Base-by-base conservation (phyloP, 1,140 invertebrate genomes). In the Drosophila santomea region DNA sequence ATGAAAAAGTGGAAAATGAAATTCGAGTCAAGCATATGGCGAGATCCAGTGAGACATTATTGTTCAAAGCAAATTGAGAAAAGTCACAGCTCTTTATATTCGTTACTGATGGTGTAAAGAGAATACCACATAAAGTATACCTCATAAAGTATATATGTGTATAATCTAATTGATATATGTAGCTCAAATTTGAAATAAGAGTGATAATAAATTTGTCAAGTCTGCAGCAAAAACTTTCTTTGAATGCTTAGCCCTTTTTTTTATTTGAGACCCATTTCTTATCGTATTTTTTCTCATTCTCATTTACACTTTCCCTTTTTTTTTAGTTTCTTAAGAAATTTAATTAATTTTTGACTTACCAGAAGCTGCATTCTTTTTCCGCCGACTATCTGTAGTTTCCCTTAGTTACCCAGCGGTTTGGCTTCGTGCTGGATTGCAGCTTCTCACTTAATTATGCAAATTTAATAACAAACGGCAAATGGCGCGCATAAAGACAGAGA, bases 401-500 rank as follows among this genome's bases (percentile, higher is more conserved):
- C 28, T 32, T 32, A 32, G 28, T 32, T 8, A 32, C 28, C 32
- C 28, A 45, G 14, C 51, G 41, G 51, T 44, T 61, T 74, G n/a
- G n/a, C 28, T 52, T 45, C 61, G 62, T 67, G 55, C 57, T 59
- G 60, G 51, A 66, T 72, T 58, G 74, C 55, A 72, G 67, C 67
- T 81, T 81, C 75, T 61, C 82, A 86, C 82, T 86, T 88, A 86
- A 86, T 86, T 86, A 86, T 86, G 82, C 79, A 86, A 86, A 86
- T 86, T 86, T 86, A 86, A 81, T 86, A 85, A 86, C 78, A 81
- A 71, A 85, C 59, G 81, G 67, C 67, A 80, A 77, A 79, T 85
- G 60, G 44, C 47, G 41, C 51, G 64, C 74, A 71, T 50, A 63
- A 60, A 82, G 56, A 63, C 64, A 62, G 47, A 35, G 43, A 47